phyloP scores from a whole-genome alignment of 2,113 vertebrate genomes.

The Illadopsis cleaveri region DNA sequence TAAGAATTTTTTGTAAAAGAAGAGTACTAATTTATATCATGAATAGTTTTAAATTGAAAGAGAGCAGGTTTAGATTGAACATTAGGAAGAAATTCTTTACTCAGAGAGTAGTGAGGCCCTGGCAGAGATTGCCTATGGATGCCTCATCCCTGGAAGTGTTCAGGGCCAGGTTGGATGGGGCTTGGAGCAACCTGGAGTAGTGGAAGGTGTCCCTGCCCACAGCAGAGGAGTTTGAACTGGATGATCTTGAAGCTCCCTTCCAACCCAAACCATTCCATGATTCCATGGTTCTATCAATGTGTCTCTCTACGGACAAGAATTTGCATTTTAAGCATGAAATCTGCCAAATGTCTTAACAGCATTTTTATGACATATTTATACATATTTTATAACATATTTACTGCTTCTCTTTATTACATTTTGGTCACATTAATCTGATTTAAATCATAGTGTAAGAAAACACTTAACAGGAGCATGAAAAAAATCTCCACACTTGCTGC shows the following conservation, averaged over 20 bases:
- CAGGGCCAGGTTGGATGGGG: neutral
- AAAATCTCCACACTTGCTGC: neutral
- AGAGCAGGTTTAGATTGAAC: neutral
- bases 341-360: neutral
- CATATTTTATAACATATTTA: neutral
- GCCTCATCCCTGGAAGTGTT: neutral
- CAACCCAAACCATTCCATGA: neutral
- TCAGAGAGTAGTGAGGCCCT: neutral
- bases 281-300: neutral
- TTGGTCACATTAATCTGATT: neutral
- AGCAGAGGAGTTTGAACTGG: neutral
- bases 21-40: neutral
- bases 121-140: neutral
- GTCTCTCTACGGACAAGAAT: neutral
- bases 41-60: neutral
- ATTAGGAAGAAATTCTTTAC: neutral
- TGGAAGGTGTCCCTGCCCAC: neutral
- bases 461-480: neutral
- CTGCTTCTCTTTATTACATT: neutral
- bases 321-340: neutral
- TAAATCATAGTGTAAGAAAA: neutral
- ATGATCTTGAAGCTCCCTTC: neutral
- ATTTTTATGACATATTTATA: neutral
- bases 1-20: neutral
- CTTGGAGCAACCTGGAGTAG: neutral